phyloP scores from a whole-genome alignment of 2,113 vertebrate species.

The Onychorhynchus coronatus region DNA sequence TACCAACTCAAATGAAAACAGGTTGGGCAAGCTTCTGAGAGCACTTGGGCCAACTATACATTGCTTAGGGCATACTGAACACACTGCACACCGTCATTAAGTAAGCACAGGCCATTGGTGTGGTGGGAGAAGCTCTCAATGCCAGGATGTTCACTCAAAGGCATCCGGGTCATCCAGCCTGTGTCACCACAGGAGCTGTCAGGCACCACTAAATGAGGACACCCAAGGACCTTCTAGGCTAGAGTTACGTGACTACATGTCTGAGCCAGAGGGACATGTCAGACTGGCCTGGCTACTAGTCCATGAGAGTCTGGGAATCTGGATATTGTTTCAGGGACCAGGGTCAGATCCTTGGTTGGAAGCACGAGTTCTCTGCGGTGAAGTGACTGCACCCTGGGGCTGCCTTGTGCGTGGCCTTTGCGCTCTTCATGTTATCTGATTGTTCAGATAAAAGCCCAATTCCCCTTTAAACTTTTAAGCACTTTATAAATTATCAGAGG shows the following conservation, averaged over 20 bases:
- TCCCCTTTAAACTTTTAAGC: conserved; percentile 64
- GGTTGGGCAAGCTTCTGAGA: conserved; percentile 37
- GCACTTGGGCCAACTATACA: neutral
- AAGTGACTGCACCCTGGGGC: conserved; percentile 14
- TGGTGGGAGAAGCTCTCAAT: conserved; percentile 10
- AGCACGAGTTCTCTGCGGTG: neutral
- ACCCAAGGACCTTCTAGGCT: neutral
- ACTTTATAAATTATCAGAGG: conserved; percentile 59
- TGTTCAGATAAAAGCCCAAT: conserved; percentile 55
- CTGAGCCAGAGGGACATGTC: neutral
- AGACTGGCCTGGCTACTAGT: neutral
- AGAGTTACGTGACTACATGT: conserved; percentile 29
- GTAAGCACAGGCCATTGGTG: neutral
- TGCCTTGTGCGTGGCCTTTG: conserved; percentile 38
- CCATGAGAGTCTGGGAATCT: neutral
- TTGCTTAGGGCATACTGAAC: conserved; percentile 17
- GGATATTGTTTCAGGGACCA: conserved; percentile 12
- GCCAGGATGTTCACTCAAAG: neutral
- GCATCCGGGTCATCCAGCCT: neutral
- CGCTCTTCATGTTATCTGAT: conserved; percentile 29
- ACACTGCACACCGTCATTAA: neutral
- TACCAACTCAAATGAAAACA: conserved; percentile 38
- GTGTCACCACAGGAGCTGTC: neutral
- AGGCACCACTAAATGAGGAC: neutral
- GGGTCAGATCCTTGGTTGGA: neutral